These are phyloP conservation scores for Melanerpes aurifrons DNA, from an alignment of 2,113 vertebrate species.

Conservation along the genomic window DNA sequence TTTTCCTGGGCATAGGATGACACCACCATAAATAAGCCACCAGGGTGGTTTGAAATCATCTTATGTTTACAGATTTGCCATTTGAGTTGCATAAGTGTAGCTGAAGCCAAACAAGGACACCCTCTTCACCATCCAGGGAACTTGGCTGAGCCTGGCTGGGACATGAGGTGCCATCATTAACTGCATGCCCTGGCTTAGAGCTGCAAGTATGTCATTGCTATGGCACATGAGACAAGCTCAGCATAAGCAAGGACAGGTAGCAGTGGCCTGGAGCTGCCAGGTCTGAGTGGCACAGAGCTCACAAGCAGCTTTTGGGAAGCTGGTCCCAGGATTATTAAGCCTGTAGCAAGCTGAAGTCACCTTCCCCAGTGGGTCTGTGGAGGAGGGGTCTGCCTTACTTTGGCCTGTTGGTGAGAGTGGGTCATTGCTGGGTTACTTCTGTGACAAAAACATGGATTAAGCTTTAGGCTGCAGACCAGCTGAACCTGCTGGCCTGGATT, in stretches of 20 bases:
- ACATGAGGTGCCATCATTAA: not conserved
- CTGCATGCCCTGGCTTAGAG: not conserved
- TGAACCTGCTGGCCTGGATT: not conserved
- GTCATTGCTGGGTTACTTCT: not conserved
- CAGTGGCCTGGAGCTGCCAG: not conserved
- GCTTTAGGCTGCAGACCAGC: not conserved
- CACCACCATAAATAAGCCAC: not conserved
- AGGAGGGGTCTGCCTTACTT: not conserved
- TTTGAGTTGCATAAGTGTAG: not conserved
- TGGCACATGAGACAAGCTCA: not conserved
- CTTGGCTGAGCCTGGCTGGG: not conserved
- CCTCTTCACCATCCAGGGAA: not conserved
- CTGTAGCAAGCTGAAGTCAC: not conserved
- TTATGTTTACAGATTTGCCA: not conserved
- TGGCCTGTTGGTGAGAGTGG: not conserved
- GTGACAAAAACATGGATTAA: not conserved
- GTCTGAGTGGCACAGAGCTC: not conserved
- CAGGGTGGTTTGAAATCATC: not conserved
- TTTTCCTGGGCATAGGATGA: not conserved
- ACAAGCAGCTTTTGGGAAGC: not conserved
- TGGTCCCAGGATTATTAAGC: not conserved
- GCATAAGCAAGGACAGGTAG: not conserved
- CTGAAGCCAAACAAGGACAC: constrained; percentile 3
- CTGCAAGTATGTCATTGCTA: not conserved
- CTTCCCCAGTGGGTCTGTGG: not conserved